phyloP scores from a whole-genome alignment of 2,888 invertebrate species.

The Rhopalosiphum nymphaeae region DNA sequence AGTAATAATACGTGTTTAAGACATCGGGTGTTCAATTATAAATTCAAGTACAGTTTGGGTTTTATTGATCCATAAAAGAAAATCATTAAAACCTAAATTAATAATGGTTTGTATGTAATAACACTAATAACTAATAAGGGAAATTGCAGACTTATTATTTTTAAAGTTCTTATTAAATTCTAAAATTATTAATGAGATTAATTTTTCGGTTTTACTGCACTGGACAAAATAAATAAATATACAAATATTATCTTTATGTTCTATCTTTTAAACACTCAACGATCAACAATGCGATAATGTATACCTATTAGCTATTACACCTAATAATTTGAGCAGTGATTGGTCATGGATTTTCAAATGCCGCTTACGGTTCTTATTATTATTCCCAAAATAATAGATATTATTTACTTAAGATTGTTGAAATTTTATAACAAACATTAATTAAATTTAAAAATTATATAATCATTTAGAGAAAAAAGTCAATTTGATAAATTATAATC shows the following conservation, averaged over 20 bases:
- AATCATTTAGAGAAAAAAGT: background rate
- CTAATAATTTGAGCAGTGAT: background rate
- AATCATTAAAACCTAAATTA: background rate
- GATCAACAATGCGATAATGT: background rate
- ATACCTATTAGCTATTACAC: too few species aligned
- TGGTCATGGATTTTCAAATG: background rate
- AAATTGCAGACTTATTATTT: background rate
- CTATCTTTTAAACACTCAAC: background rate
- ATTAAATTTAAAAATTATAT: background rate
- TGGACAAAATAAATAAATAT: background rate
- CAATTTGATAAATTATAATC: background rate
- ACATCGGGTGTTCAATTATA: background rate
- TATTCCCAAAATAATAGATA: background rate
- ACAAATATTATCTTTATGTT: background rate
- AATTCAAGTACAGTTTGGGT: background rate
- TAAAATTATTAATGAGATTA: background rate
- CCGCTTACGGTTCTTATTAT: background rate
- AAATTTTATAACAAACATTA: background rate
- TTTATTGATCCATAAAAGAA: background rate
- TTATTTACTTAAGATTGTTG: background rate
- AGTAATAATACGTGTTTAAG: too few species aligned
- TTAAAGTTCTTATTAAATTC: background rate
- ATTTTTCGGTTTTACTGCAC: background rate
- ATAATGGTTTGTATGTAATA: background rate
- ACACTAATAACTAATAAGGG: background rate